A percentile compares a stretch with the other conserved stretches of the same genome.
Conservation (phyloP, 1,140 invertebrate species). For the Neotoxoptera formosana region DNA sequence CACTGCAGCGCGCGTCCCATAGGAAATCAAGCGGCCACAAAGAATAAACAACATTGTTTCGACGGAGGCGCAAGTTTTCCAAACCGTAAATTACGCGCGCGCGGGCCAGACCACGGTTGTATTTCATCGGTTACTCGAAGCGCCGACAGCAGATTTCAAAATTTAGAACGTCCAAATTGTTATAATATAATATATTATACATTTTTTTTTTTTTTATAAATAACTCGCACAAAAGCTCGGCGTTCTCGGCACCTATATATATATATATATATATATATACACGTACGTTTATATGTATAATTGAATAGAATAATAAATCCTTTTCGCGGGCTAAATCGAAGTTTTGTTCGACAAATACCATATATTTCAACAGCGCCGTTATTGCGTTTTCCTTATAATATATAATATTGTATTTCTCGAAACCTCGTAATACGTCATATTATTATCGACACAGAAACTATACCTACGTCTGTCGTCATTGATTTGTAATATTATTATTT, state of each 20-base stretch:
- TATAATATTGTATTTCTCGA: too few relatives aligned
- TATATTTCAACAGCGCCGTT: background rate
- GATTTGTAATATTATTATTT: background rate
- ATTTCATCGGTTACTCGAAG: conserved; percentile 52
- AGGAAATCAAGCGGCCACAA: conserved; percentile 53
- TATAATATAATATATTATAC: background rate
- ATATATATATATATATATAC: too few relatives aligned
- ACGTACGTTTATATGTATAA: too few relatives aligned
- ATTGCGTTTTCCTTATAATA: background rate
- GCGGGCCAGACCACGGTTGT: too few relatives aligned
- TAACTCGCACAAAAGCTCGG: background rate
- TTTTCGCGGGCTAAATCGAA: background rate
- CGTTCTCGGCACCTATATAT: background rate
- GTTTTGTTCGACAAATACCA: background rate
- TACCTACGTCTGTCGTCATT: too few relatives aligned
- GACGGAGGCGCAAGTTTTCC: conserved; percentile 44
- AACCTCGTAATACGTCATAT: background rate
- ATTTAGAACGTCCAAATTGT: conserved; percentile 16
- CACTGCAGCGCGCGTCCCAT: conserved; percentile 42
- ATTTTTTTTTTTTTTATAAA: background rate
- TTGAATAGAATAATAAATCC: conserved; percentile 10
- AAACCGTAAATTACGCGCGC: conserved; percentile 53
- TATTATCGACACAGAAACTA: background rate
- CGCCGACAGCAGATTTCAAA: conserved; percentile 50
- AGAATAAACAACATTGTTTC: conserved; percentile 57